Evolutionary conservation across 92 coral and sea anemone genomes (phyloP), one percentile per base, ranked within the genome.

Genomic region (Porites cylindrica): DNA sequence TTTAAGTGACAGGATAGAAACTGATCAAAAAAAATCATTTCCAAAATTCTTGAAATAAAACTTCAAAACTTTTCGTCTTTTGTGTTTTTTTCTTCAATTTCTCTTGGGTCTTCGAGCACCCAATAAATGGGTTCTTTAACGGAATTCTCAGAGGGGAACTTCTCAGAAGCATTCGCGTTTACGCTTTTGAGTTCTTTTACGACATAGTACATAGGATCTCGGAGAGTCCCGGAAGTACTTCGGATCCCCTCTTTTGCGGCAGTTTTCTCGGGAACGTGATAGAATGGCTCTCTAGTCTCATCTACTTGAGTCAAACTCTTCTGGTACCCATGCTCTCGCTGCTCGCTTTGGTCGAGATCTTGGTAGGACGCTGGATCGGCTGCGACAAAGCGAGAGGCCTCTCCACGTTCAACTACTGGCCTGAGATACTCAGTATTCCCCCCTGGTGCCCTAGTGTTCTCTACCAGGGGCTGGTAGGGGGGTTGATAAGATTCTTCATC

Each of bases 391-490:
- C 20, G 10, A 2, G 14, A 47, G 60, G 20, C 61, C 16, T 51
- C 72, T 23, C 58, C 59, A 0, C 10, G 51, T 60, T 10, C 64
- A 7, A 1, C 53, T 51, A 67, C 21, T 2, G 51, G 80, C n/a
- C 9, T 29, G 3, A 24, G 72, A 74, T 83, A 71, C 21, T 7
- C 51, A 7, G 17, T 50, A 73, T 51, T 83, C 66, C 5, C 73
- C 51, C 87, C 78, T 1, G 51, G 79, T 11, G 1, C 52, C 24
- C 87, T 61, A n/a, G 70, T 83, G 61, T 43, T 61, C 53, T 13
- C 62, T 26, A 74, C 43, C 11, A 83, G 38, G 13, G 87, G n/a
- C 56, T 81, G 85, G 67, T 81, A 81, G 18, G 85, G 76, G 2
- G 56, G 68, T 61, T 29, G 82, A 38, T 26, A 77, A 16, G 54